Evolutionary conservation across 2,888 invertebrate species (phyloP).

Genomic region (Archips xylosteana): DNA sequence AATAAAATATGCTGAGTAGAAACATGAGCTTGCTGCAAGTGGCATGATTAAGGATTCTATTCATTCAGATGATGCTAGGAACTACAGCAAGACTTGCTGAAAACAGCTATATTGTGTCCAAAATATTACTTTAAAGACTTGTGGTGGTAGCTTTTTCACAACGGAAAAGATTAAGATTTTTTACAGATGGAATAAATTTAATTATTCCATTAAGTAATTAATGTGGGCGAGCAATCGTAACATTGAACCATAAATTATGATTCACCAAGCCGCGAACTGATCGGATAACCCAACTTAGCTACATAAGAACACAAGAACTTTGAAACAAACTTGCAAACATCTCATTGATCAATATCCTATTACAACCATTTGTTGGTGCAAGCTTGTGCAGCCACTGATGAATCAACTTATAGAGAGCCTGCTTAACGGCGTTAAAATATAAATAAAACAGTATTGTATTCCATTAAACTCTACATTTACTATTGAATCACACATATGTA

Average conservation of each 20-base stretch:
- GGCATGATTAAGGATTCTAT: constrained; percentile 2
- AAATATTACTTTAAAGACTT: neutral
- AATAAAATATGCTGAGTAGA: constrained; percentile 9
- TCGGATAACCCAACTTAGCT: neutral
- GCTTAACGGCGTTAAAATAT: neutral
- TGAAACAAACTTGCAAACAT: neutral
- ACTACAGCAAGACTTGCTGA: neutral
- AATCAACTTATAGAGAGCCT: neutral
- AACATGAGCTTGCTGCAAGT: constrained; percentile 19
- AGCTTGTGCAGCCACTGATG: neutral
- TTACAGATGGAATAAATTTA: neutral
- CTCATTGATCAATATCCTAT: neutral
- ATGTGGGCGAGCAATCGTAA: neutral
- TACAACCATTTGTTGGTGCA: neutral
- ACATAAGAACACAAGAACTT: neutral
- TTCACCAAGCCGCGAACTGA: neutral
- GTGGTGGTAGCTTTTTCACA: neutral
- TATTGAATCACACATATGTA: neutral
- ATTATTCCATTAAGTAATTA: neutral
- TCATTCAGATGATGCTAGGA: neutral
- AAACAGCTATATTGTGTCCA: neutral
- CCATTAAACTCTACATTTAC: neutral
- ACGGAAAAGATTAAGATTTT: neutral
- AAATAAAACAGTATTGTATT: neutral
- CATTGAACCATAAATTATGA: neutral